These are phyloP conservation scores for Rhombomys opimus DNA, from an alignment of 2,113 vertebrate genomes.

Conservation along the genomic window DNA sequence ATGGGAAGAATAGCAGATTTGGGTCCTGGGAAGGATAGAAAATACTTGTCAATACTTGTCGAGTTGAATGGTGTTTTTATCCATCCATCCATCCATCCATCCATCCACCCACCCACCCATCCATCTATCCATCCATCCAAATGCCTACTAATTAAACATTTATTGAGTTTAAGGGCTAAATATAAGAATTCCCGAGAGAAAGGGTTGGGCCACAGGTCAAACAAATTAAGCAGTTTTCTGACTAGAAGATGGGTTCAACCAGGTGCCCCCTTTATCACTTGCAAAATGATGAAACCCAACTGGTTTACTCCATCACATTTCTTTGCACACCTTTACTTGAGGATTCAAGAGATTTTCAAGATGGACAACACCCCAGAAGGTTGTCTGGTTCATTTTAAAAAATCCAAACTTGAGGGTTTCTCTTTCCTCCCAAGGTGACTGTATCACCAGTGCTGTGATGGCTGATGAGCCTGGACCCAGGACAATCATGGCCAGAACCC, in stretches of 20 bases:
- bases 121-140: neutral
- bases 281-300: constrained; percentile 7
- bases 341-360: constrained; percentile 11
- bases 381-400: neutral
- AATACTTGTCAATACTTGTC: neutral
- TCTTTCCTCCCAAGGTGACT: too few species aligned
- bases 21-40: neutral
- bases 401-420: neutral
- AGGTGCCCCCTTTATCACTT: neutral
- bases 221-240: neutral
- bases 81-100: neutral
- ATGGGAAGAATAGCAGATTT: rapidly evolving
- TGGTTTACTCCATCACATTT: neutral
- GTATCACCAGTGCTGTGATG: rapidly evolving
- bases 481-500: rapidly evolving
- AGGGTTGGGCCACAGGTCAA: neutral
- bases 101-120: neutral
- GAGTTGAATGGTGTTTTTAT: neutral
- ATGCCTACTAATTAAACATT: neutral
- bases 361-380: neutral
- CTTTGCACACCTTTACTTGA: neutral
- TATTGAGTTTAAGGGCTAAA: neutral
- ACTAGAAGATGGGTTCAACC: neutral
- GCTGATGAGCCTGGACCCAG: neutral
- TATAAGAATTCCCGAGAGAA: neutral